Evolutionary conservation across 1,140 invertebrate species (phyloP), one percentile per base, ranked within the genome.

Genomic region (Sipha flava): DNA sequence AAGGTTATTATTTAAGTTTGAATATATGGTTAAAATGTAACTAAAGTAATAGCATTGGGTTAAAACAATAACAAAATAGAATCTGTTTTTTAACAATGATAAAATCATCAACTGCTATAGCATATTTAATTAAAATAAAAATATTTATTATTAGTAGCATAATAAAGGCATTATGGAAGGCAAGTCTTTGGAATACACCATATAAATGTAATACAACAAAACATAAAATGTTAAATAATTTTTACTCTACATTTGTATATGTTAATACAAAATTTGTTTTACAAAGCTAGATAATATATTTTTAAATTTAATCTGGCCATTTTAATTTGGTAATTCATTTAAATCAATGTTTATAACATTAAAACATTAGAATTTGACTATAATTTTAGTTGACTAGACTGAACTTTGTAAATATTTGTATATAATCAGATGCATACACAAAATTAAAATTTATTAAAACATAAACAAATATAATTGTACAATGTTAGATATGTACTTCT

Each of bases 371-470:
- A 37, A 77, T 43, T 52, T 77, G 52, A 77, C 73, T 77, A 77
- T 37, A 1, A 73, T 59, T 77, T 57, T 77, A 77, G 16, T 4
- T 57, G 73, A 77, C 73, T 77, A 77, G 73, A 59, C 31, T 43
- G n/a, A 37, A 66, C 14, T 70, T 70, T 49, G 5, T 49, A 49
- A n/a, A 49, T 18, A 4, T 49, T 3, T 49, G 18, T n/a, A 18
- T 6, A 49, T n/a, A n/a, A 43, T 43, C 9, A 43, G 9, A 26
- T 54, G 49, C 26, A 66, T 66, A 66, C 23, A 40, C 43, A 43
- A 45, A 31, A 68, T 29, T 7, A 21, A 47, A 29, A 66, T 23
- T 45, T 6, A 18, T 70, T 14, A 70, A 12, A 29, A 1, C 10
- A 40, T 66, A 26, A 23, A n/a, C 37, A 14, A 14, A 66, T 23